A percentile compares a stretch with the other conserved stretches of the same genome.
phyloP scores from a whole-genome alignment of 2,113 vertebrate genomes.

The Dipodomys stephensi region DNA sequence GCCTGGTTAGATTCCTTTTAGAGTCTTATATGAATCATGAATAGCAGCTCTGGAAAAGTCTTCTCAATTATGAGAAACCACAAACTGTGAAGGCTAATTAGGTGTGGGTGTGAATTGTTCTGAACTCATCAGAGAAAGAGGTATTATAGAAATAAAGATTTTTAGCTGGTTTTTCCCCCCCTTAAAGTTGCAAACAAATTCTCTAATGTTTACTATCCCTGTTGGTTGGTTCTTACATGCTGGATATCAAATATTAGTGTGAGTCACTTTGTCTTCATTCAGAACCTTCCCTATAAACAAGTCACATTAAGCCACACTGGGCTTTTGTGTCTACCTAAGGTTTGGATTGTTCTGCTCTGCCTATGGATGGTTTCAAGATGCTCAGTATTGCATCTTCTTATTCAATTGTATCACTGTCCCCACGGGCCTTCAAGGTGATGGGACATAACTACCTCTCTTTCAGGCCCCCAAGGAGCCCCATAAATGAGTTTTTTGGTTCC shows the following conservation, averaged over 20 bases:
- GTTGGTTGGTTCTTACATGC: neutral
- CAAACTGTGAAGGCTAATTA: constrained; percentile 70
- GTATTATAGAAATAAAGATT: constrained; percentile 24
- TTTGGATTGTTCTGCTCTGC: neutral
- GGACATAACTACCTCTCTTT: neutral
- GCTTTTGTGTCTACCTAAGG: constrained; percentile 2
- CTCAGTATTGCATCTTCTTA: neutral
- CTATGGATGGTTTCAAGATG: neutral
- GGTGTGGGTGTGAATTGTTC: constrained; percentile 46
- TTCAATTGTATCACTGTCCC: neutral
- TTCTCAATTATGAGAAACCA: constrained; percentile 64
- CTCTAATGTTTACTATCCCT: constrained; percentile 32
- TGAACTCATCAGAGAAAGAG: constrained; percentile 64
- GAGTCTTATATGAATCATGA: constrained; percentile 41
- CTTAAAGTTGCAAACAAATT: constrained; percentile 50
- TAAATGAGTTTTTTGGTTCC: neutral
- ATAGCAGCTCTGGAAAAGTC: constrained; percentile 47
- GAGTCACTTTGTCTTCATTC: neutral
- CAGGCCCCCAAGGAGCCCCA: neutral
- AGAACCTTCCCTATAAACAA: neutral
- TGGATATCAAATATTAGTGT: neutral
- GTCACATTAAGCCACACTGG: neutral
- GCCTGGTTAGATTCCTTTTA: constrained; percentile 3
- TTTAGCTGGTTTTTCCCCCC: constrained; percentile 44
- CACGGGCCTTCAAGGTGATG: neutral